These are phyloP conservation scores for Misgurnus anguillicaudatus DNA, from an alignment of 2,113 vertebrate species.

Conservation along the genomic window DNA sequence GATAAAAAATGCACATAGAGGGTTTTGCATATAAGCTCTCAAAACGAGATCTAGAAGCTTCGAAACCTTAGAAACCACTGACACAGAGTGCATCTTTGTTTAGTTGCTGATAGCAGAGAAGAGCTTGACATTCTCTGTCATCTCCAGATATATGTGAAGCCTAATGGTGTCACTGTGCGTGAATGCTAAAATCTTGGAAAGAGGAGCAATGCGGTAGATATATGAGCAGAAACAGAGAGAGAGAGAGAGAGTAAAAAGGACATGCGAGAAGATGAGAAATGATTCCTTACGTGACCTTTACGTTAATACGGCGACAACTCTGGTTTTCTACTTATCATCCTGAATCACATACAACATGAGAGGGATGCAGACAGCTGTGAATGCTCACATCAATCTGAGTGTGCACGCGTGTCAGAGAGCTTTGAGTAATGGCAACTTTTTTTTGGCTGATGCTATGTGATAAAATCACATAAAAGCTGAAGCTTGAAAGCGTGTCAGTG, in stretches of 20 bases:
- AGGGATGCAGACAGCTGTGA: conserved; percentile 43
- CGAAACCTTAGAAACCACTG: no score
- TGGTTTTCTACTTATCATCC: conserved; percentile 36
- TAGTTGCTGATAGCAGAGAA: background rate
- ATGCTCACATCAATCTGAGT: conserved; percentile 25
- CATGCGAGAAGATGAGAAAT: conserved; percentile 25
- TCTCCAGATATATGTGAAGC: background rate
- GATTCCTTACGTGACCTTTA: conserved; percentile 46
- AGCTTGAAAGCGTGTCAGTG: conserved; percentile 15
- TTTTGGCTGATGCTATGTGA: conserved; percentile 28
- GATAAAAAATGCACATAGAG: no score
- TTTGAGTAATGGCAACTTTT: conserved; percentile 29
- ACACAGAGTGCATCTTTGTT: background rate
- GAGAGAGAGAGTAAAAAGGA: conserved; percentile 2
- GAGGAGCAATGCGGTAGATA: background rate
- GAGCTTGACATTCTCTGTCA: conserved; percentile 4
- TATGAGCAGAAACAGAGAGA: conserved; percentile 13
- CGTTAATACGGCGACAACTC: conserved; percentile 30
- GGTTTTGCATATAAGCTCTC: no score
- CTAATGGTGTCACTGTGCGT: conserved; percentile 13
- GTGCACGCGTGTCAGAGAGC: conserved; percentile 19
- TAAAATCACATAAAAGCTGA: conserved; percentile 38
- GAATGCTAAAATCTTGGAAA: conserved; percentile 15
- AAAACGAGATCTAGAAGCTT: no score
- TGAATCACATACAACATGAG: conserved; percentile 32